Conservation (phyloP, 2,797 vertebrate genomes). For the Tinamus major region DNA sequence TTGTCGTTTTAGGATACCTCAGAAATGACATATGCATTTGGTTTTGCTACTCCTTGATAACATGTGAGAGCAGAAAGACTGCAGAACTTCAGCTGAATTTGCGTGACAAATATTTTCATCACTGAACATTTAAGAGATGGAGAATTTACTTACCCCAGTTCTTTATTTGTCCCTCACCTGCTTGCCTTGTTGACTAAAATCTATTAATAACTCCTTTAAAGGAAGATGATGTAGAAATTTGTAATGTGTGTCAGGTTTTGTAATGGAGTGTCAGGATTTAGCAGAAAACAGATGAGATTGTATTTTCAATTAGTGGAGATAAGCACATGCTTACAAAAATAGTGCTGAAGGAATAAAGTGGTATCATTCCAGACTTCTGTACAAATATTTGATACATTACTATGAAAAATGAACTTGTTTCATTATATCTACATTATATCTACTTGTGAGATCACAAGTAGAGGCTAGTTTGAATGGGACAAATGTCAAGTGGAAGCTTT, state of each 20-base stretch:
- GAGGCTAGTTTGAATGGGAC: neutral
- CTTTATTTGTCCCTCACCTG: neutral
- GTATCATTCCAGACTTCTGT: neutral
- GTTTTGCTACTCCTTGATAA: neutral
- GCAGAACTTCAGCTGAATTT: neutral
- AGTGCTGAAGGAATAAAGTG: neutral
- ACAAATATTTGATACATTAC: neutral
- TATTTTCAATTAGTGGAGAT: neutral
- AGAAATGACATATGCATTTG: neutral
- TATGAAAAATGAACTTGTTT: neutral
- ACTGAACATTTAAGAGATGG: neutral
- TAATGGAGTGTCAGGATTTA: neutral
- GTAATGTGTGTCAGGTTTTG: neutral
- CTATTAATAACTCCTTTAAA: neutral
- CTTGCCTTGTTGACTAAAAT: neutral
- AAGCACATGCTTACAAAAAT: neutral
- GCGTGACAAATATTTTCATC: neutral
- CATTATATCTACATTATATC: neutral
- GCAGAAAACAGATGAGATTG: neutral
- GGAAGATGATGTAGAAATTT: neutral
- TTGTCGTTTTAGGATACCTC: neutral
- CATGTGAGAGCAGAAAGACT: neutral
- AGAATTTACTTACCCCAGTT: neutral
- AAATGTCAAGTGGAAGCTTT: neutral
- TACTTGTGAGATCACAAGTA: fast-evolving